Evolutionary conservation across 2,797 vertebrate species (phyloP), one percentile per base, ranked within the genome.

Genomic region (Limosa lapponica): DNA sequence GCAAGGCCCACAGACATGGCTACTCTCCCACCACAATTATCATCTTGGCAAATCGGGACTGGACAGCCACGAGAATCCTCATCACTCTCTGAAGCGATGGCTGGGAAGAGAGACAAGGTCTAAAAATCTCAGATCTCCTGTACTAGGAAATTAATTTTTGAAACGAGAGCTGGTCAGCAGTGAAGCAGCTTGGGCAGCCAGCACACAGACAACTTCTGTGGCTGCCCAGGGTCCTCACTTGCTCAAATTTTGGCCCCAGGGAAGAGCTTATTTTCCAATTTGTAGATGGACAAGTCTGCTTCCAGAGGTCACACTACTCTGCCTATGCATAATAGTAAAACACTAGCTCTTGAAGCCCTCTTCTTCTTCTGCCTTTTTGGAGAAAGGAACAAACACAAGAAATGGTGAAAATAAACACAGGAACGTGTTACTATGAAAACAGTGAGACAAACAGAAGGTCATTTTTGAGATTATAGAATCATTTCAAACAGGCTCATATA

Each of bases 21-120:
- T 73, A 11, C 36, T 82, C 74, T 96, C 69, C 91, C 90, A 78
- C 20, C 39, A 59, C 66, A 93, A 81, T 95, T 86, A 93, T 73
- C 93, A 34, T 28, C 72, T 83, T 57, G 85, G 89, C 77, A 88
- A 75, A 58, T 1, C 10, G 54, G 86, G 82, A 79, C 17, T 74
- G 69, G 79, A 72, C 71, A 93, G 69, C 10, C 51, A 90, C 0
- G 1, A 69, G 80, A 94, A 88, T 79, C 62, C 73, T 87, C 54
- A 74, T 23, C 62, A 30, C 65, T 37, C 46, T 82, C 66, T 23
- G 36, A 86, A 83, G n/a, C 32, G n/a, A 55, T 8, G 59, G 5
- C 70, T 90, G 59, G 64, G 58, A 87, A 93, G 27, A 77, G 81
- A 86, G 23, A 89, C 23, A 67, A 44, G 28, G 69, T 78, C 72